Base-by-base conservation (phyloP, 2,113 vertebrate genomes). In the Ceyx cyanopectus region DNA sequence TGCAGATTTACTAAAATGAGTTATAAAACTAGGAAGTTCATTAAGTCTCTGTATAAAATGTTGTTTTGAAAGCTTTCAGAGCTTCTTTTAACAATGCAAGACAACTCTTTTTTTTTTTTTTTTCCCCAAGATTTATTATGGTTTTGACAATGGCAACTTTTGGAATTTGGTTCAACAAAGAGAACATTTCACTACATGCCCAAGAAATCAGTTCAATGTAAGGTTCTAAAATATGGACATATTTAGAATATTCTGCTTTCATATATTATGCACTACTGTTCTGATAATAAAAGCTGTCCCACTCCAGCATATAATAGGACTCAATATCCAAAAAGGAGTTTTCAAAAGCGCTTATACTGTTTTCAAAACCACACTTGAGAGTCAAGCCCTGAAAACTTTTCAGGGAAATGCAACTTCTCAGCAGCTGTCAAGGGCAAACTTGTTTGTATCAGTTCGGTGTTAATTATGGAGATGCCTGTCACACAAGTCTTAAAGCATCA, bases 331-430 rank as follows among this genome's bases (percentile, higher is more conserved):
- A 40, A 60, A 60, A 60, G 1, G 3, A 73, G 14, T 58, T 79
- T 41, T 56, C 17, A 84, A 50, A 84, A 60, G 18, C 15, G 46
- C 26, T 58, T 81, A 40, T 15, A 9, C 57, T 9, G 2, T 3
- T 66, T 82, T 62, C 1, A 0, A 70, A 70, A 75, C 0, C 1
- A 5, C 2, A 4, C 41, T 40, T 41, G 5, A 66, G 23, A 66
- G 12, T 30, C 43, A 56, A 26, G 16, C 27, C 74, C 43, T 3
- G 4, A 22, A 40, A 30, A 6, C 7, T 21, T 61, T 48, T 46
- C 30, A 46, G 43, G 21, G 15, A 50, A n/a, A 69, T 13, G 37
- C 4, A n/a, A 37, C 14, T 43, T 50, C 9, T 51, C 3, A 70
- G 32, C 5, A 34, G 15, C 5, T 13, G 34, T 14, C 46, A 40